A percentile compares a stretch with the other conserved stretches of the same genome.
These are phyloP conservation scores for Neotoxoptera formosana DNA, from an alignment of 1,140 invertebrate species.

Conservation along the genomic window DNA sequence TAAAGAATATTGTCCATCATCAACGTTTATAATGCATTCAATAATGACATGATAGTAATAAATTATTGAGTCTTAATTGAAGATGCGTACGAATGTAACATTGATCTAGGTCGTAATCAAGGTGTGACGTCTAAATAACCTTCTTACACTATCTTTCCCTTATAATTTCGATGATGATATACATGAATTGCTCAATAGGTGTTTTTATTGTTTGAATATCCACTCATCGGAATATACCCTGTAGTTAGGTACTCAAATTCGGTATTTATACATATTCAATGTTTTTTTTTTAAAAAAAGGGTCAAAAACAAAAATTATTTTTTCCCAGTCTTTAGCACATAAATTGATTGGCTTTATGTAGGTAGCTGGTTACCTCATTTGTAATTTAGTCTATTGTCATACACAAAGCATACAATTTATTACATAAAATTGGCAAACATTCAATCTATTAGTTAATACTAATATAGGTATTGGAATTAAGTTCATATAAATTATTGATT, in stretches of 20 bases:
- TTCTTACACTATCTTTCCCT: slow-evolving; percentile 36
- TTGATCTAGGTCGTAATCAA: slow-evolving; percentile 50
- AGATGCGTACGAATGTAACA: slow-evolving; percentile 46
- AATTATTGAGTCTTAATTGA: slow-evolving; percentile 4
- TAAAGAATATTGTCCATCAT: not conserved
- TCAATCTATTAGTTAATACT: not conserved
- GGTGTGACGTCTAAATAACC: slow-evolving; percentile 48
- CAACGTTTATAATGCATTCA: slow-evolving; percentile 19
- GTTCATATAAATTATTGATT: not conserved
- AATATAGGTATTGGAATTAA: not conserved
- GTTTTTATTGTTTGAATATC: not conserved
- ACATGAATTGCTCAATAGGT: not conserved
- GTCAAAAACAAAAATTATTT: not conserved
- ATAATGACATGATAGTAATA: slow-evolving; percentile 5
- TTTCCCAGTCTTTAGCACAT: not conserved
- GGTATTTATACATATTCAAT: not conserved
- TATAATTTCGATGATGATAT: slow-evolving; percentile 32
- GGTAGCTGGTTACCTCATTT: not conserved
- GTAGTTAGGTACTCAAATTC: not conserved
- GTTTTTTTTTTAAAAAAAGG: not conserved
- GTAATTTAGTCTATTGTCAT: not conserved
- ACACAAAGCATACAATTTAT: not conserved
- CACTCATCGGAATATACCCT: not conserved
- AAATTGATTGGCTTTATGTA: not conserved
- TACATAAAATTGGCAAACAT: not conserved